These are phyloP conservation scores for Cerastoderma edule DNA, from an alignment of 2,888 invertebrate species.

Conservation along the genomic window DNA sequence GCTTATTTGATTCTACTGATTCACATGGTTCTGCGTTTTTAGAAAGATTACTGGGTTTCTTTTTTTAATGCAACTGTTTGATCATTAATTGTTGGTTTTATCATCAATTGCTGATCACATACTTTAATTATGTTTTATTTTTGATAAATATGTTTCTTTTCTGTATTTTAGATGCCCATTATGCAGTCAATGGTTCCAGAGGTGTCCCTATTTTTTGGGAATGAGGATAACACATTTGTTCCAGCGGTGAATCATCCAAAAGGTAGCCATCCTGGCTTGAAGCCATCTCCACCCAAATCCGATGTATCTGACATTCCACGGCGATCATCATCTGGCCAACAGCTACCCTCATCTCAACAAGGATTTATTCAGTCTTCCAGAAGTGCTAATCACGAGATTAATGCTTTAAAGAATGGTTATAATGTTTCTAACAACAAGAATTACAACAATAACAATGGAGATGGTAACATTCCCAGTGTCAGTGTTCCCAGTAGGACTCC, in stretches of 20 bases:
- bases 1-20: no score
- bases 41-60: no score
- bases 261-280: conserved; percentile 4
- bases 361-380: conserved; percentile 1
- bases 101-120: no score
- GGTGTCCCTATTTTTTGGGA: conserved; percentile 78
- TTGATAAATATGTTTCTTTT: no score
- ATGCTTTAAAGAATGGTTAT: conserved; percentile 10
- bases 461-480: neutral
- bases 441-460: neutral
- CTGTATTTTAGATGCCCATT: conserved; percentile 69
- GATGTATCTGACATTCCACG: neutral
- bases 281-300: neutral
- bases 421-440: neutral
- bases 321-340: neutral
- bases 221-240: conserved; percentile 51
- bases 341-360: conserved; percentile 1
- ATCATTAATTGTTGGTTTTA: no score
- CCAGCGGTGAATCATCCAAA: conserved; percentile 51
- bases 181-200: conserved; percentile 81
- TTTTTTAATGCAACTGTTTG: no score
- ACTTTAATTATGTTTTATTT: no score
- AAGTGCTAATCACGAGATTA: neutral
- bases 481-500: conserved; percentile 9
- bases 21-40: no score